Conservation (phyloP, 2,888 invertebrate species). For the Steinernema scapterisci region DNA sequence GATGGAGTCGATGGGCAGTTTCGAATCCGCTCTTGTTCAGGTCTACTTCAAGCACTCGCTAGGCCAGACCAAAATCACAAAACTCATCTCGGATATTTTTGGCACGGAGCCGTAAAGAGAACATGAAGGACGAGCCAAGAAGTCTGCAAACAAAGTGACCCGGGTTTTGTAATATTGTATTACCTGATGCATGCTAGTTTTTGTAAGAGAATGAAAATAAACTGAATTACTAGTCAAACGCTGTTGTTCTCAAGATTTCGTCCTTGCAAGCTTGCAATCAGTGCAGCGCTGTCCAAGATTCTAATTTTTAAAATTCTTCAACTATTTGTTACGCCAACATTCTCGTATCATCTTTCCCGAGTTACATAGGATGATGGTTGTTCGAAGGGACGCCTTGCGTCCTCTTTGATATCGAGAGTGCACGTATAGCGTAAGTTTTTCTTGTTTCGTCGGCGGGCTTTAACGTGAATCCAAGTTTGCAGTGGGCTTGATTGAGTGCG, state of each 20-base stretch:
- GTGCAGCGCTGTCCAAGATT: too few relatives aligned
- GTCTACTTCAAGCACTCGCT: slow-evolving; percentile 24
- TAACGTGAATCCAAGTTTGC: too few relatives aligned
- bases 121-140: not conserved
- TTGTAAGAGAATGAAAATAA: not conserved
- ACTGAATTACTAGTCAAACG: not conserved
- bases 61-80: slow-evolving; percentile 23
- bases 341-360: too few relatives aligned
- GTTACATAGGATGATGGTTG: too few relatives aligned
- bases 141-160: slow-evolving; percentile 14
- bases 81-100: slow-evolving; percentile 23
- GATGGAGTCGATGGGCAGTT: slow-evolving; percentile 35
- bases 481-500: too few relatives aligned
- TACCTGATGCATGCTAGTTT: not conserved
- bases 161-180: slow-evolving; percentile 6
- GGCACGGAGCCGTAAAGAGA: slow-evolving; percentile 1
- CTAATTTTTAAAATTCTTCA: too few relatives aligned
- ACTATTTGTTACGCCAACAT: too few relatives aligned
- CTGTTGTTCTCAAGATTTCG: too few relatives aligned
- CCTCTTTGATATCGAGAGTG: too few relatives aligned
- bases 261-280: too few relatives aligned
- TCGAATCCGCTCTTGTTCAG: slow-evolving; percentile 16
- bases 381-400: too few relatives aligned
- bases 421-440: not conserved
- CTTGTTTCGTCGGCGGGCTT: too few relatives aligned